A percentile compares a stretch with the other conserved stretches of the same genome.
phyloP scores from a whole-genome alignment of 2,888 invertebrate species.

The Orchestes rusci region DNA sequence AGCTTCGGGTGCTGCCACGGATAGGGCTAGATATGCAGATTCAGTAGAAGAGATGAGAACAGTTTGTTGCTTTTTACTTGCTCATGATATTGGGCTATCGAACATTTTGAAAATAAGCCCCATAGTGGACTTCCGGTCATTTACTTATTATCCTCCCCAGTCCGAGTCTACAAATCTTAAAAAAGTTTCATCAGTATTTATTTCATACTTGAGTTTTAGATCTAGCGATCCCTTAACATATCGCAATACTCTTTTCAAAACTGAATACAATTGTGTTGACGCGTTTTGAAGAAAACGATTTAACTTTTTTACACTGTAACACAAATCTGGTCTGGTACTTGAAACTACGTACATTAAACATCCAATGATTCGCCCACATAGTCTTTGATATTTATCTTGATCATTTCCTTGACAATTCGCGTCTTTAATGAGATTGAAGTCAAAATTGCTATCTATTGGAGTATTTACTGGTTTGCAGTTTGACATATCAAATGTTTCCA shows the following conservation, averaged over 20 bases:
- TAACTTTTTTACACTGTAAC: slow-evolving; percentile 9
- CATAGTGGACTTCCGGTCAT: slow-evolving; percentile 16
- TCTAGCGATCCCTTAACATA: slow-evolving; percentile 7
- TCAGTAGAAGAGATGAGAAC: slow-evolving; percentile 25
- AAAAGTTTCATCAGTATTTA: slow-evolving; percentile 2
- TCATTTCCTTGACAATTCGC: background rate
- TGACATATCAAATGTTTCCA: slow-evolving; percentile 7
- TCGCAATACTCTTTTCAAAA: slow-evolving; percentile 11
- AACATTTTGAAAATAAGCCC: slow-evolving; percentile 30
- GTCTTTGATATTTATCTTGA: background rate
- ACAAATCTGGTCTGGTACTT: slow-evolving; percentile 24
- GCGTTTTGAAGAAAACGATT: slow-evolving; percentile 1
- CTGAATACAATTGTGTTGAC: slow-evolving; percentile 5
- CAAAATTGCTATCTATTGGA: slow-evolving; percentile 5
- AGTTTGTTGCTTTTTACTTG: slow-evolving; percentile 30
- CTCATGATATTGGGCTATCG: slow-evolving; percentile 30
- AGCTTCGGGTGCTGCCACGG: slow-evolving; percentile 29
- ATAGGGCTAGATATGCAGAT: slow-evolving; percentile 32
- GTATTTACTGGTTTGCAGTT: slow-evolving; percentile 9
- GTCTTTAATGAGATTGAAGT: background rate
- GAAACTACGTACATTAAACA: slow-evolving; percentile 22
- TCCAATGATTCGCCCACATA: slow-evolving; percentile 24
- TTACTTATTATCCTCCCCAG: slow-evolving; percentile 7
- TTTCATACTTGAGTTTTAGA: background rate
- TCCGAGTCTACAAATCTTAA: slow-evolving; percentile 2